Percentiles rank a stretch among this genome's conserved stretches.
phyloP scores from a whole-genome alignment of 2,113 vertebrate species.

The Agelaius phoeniceus region DNA sequence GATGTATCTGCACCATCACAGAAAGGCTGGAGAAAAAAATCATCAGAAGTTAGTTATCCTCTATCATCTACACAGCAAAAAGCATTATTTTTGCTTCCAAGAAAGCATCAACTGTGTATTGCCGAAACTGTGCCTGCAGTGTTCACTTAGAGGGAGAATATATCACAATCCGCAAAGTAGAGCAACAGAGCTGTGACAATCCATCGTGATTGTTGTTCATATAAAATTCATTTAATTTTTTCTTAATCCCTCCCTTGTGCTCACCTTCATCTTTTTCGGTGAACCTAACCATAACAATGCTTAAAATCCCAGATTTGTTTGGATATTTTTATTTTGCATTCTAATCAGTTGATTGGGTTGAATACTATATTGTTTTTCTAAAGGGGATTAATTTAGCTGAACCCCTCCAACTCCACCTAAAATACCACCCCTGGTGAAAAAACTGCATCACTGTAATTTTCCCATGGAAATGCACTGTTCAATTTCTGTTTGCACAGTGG shows the following conservation, averaged over 20 bases:
- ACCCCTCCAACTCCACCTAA: fast-evolving
- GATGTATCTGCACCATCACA: not conserved
- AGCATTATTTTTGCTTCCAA: not conserved
- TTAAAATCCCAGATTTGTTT: not conserved
- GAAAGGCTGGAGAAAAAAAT: not conserved
- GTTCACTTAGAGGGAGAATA: not conserved
- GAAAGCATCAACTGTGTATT: not conserved
- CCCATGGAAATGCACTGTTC: not conserved
- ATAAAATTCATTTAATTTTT: not conserved
- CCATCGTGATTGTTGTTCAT: not conserved
- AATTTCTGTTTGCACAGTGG: not conserved
- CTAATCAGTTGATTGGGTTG: not conserved
- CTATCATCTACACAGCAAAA: not conserved
- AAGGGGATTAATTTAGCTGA: not conserved
- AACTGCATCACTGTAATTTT: not conserved
- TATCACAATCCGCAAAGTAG: not conserved
- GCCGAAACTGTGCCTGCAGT: not conserved
- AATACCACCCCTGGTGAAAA: not conserved
- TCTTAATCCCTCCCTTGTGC: not conserved
- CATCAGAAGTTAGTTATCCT: fast-evolving
- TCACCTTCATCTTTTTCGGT: not conserved
- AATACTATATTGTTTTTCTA: not conserved
- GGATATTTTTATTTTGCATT: not conserved
- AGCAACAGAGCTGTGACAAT: not conserved
- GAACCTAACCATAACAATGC: not conserved